Percentiles rank a stretch among this genome's conserved stretches.
Conservation (phyloP, 2,113 vertebrate genomes). For the Kobus ellipsiprymnus region DNA sequence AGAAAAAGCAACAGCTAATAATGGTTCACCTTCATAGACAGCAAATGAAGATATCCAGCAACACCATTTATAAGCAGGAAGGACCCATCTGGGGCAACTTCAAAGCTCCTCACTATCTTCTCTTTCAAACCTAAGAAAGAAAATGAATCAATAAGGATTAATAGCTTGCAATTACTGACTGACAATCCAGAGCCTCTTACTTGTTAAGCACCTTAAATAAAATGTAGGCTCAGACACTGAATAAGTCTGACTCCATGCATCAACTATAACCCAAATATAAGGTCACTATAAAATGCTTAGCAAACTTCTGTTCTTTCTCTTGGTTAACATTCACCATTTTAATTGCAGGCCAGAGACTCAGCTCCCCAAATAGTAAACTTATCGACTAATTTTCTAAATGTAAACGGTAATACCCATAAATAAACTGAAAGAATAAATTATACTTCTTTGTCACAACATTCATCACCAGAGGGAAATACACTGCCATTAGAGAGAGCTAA, state of each 20-base stretch:
- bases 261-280: not conserved
- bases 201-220: not conserved
- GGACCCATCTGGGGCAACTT: conserved; percentile 90
- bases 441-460: not conserved
- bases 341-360: not conserved
- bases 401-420: not conserved
- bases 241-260: not conserved
- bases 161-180: not conserved
- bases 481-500: not conserved
- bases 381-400: not conserved
- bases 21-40: conserved; percentile 89
- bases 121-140: conserved; percentile 88
- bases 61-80: conserved; percentile 90
- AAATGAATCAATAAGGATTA: conserved; percentile 7
- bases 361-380: not conserved
- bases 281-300: not conserved
- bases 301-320: not conserved
- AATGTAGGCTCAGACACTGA: not conserved
- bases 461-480: not conserved
- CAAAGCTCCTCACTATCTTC: conserved; percentile 86
- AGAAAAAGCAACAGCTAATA: not conserved
- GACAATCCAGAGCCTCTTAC: not conserved
- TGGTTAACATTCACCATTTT: not conserved
- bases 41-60: conserved; percentile 90
- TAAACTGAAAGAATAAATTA: not conserved